Percentiles rank a stretch among this genome's conserved stretches.
Evolutionary conservation across 2,113 vertebrate species (phyloP).

Genomic region (Eclectus roratus): DNA sequence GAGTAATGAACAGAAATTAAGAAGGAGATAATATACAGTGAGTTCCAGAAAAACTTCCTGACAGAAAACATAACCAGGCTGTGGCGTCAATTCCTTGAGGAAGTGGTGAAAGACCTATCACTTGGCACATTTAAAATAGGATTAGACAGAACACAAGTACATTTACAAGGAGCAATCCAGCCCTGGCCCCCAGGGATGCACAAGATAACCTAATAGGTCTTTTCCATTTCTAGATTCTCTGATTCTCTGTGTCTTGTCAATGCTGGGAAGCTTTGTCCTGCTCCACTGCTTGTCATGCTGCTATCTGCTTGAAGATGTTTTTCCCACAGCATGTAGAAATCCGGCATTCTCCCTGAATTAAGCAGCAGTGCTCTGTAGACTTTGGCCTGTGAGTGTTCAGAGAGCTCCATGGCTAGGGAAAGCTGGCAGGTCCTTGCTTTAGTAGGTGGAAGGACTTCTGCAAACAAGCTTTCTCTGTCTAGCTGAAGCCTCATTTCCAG

Average conservation of each 20-base stretch:
- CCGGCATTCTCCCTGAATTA: neutral
- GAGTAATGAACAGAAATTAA: constrained; percentile 18
- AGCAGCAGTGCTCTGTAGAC: neutral
- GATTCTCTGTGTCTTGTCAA: constrained; percentile 23
- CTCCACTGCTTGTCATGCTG: constrained; percentile 27
- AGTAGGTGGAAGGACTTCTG: neutral
- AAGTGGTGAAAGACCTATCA: constrained; percentile 28
- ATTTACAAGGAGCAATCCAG: constrained; percentile 27
- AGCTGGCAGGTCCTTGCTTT: constrained; percentile 13
- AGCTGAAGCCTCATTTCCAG: constrained; percentile 28
- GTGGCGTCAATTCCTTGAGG: constrained; percentile 36
- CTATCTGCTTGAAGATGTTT: constrained; percentile 41
- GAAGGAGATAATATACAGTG: neutral
- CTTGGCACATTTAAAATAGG: constrained; percentile 10
- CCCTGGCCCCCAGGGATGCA: neutral
- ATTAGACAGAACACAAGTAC: constrained; percentile 36
- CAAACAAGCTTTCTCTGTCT: constrained; percentile 5
- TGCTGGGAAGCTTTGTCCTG: neutral
- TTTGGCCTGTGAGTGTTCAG: neutral
- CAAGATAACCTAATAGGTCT: constrained; percentile 31
- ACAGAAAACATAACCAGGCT: neutral
- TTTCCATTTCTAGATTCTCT: constrained; percentile 16
- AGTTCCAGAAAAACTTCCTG: neutral
- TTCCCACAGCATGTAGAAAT: neutral
- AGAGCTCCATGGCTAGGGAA: neutral